phyloP scores from a whole-genome alignment of 2,797 vertebrate genomes.

The Mallotus villosus region DNA sequence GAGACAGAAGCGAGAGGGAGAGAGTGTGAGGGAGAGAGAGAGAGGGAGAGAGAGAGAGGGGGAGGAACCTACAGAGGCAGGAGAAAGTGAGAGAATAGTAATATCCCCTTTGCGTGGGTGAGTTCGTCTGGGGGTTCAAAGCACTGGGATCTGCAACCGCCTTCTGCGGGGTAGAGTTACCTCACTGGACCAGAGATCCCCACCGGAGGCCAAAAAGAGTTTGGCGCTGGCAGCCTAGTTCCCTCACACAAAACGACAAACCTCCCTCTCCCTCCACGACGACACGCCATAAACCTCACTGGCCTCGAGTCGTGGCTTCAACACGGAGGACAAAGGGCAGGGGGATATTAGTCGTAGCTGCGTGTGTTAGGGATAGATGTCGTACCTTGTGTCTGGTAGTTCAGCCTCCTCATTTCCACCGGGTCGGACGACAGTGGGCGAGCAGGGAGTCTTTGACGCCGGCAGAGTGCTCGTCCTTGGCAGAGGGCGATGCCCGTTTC shows the following conservation, averaged over 20 bases:
- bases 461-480: conserved; percentile 86
- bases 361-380: conserved; percentile 18
- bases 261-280: background rate
- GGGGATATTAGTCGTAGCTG: background rate
- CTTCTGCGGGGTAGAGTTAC: conserved; percentile 19
- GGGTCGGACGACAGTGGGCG: conserved; percentile 89
- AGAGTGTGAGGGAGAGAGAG: too few relatives aligned
- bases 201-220: background rate
- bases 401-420: conserved; percentile 91
- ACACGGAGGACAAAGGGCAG: too few relatives aligned
- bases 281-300: too few relatives aligned
- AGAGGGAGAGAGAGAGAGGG: conserved; percentile 12
- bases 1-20: too few relatives aligned
- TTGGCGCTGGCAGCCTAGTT: too few relatives aligned
- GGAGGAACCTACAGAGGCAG: too few relatives aligned
- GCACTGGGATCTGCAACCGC: conserved; percentile 13
- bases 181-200: background rate
- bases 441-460: conserved; percentile 89
- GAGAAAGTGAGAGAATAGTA: too few relatives aligned
- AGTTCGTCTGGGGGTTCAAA: conserved; percentile 17
- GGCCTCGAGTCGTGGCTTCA: too few relatives aligned
- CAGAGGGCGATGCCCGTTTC: conserved; percentile 88
- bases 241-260: background rate
- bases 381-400: conserved; percentile 38
- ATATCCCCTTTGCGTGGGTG: conserved; percentile 13